These are phyloP conservation scores for Priocnemis perturbator DNA, from an alignment of 2,888 invertebrate species.

Conservation along the genomic window DNA sequence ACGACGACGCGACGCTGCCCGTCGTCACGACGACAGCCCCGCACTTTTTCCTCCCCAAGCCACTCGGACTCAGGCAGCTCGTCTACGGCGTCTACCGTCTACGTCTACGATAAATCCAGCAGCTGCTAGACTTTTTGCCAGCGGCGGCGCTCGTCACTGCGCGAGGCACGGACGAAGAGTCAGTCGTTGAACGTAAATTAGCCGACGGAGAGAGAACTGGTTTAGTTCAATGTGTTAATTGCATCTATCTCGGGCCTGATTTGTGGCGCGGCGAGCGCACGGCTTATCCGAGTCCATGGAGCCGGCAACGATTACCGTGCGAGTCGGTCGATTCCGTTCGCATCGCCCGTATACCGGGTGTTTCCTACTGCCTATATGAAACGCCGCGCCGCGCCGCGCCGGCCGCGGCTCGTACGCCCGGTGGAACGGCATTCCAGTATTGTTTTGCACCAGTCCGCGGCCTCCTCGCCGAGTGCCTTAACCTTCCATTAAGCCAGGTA, in stretches of 20 bases:
- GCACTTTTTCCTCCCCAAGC: slow-evolving; percentile 1
- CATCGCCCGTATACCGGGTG: slow-evolving; percentile 8
- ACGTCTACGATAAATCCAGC: too few species aligned
- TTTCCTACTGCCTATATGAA: neutral
- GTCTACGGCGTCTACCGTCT: too few species aligned
- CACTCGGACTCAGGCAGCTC: too few species aligned
- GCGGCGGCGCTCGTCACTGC: slow-evolving; percentile 29
- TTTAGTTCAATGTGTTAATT: slow-evolving; percentile 59
- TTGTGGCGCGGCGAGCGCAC: slow-evolving; percentile 49
- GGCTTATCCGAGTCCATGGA: slow-evolving; percentile 44
- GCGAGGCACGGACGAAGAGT: slow-evolving; percentile 16
- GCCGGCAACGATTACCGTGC: slow-evolving; percentile 44
- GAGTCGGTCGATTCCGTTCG: neutral
- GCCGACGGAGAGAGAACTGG: slow-evolving; percentile 37
- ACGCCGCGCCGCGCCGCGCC: slow-evolving; percentile 12
- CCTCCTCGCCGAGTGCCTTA: slow-evolving; percentile 39
- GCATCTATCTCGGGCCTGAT: slow-evolving; percentile 51
- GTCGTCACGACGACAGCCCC: neutral
- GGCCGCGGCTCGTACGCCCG: slow-evolving; percentile 11
- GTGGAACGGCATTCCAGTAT: slow-evolving; percentile 38
- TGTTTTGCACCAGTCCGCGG: slow-evolving; percentile 35
- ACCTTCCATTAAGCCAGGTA: slow-evolving; percentile 51
- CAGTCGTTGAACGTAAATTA: slow-evolving; percentile 45
- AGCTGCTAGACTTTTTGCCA: too few species aligned
- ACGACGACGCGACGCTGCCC: too few species aligned